These are phyloP conservation scores for Cryptoblepharus egeriae DNA, from an alignment of 2,797 vertebrate genomes.

Conservation along the genomic window DNA sequence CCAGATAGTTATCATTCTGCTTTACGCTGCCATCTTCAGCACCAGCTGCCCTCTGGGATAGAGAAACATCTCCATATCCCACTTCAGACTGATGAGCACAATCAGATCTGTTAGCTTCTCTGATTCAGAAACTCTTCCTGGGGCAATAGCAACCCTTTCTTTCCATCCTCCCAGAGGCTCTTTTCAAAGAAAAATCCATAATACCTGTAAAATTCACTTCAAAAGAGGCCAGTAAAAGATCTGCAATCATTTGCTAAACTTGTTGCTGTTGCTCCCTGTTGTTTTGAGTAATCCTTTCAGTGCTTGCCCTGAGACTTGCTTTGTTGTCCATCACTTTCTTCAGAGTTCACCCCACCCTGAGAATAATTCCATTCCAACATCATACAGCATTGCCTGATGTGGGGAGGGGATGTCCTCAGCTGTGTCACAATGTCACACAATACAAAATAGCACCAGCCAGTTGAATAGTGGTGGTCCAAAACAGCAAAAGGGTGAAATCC, in stretches of 20 bases:
- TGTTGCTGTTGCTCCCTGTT: slow-evolving; percentile 45
- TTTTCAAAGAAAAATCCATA: slow-evolving; percentile 47
- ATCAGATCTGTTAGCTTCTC: slow-evolving; percentile 7
- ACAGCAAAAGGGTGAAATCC: no score
- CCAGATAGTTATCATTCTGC: fast-evolving
- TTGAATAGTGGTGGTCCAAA: no score
- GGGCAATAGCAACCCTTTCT: background rate
- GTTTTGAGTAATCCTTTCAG: slow-evolving; percentile 21
- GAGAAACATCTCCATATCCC: background rate
- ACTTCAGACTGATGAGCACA: slow-evolving; percentile 6
- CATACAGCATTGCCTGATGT: no score
- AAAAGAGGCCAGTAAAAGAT: slow-evolving; percentile 41
- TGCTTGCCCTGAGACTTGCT: slow-evolving; percentile 45
- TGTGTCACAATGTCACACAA: no score
- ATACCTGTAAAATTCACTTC: slow-evolving; percentile 47
- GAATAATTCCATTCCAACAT: slow-evolving; percentile 38
- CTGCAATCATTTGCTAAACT: slow-evolving; percentile 54
- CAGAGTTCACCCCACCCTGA: background rate
- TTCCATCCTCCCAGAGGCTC: slow-evolving; percentile 38
- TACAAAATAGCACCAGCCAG: no score
- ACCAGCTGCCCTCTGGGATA: background rate
- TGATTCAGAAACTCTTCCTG: slow-evolving; percentile 21
- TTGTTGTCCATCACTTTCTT: slow-evolving; percentile 22
- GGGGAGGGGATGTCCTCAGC: no score
- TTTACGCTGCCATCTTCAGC: background rate